Evolutionary conservation across 2,113 vertebrate species (phyloP), one percentile per base, ranked within the genome.

Genomic region (Columba janthina): DNA sequence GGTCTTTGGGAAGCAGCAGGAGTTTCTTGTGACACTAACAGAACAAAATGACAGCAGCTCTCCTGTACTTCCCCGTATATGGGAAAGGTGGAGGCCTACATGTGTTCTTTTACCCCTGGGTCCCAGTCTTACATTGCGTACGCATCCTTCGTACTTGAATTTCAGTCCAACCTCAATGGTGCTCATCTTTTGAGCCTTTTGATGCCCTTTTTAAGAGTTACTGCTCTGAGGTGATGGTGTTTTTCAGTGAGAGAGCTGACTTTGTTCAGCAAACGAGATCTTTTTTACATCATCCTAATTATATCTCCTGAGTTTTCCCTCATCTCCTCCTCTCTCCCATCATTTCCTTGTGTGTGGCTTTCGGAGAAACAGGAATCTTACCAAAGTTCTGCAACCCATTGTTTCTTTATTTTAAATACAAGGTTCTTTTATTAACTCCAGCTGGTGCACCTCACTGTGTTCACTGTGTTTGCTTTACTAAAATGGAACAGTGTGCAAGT

Each of bases 401-500:
- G 56, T 89, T 95, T 32, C 91, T 94, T 82, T 90, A 89, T 93
- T 94, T 95, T 87, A 71, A 79, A 92, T 93, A 76, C 36, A n/a
- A 87, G 86, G 74, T 54, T 74, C 34, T 57, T 53, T 84, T 94
- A 92, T 95, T 93, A 95, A 94, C 86, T 94, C 91, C 78, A 90
- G 89, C 92, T 97, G 97, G 77, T 85, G 88, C 65, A 81, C 81
- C 81, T 87, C 94, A 65, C 83, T 76, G 60, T 74, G 50, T 57
- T 70, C n/a, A 40, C 56, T 88, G 82, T 85, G 50, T 96, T 90
- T 80, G 78, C 89, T 91, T 89, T 96, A 88, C 94, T 95, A 88
- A 96, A 87, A 83, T 69, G 94, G 95, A 96, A 69, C 96, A 90
- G 92, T 11, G 28, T 85, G 84, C 73, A 88, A 92, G 90, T 89